A percentile compares a stretch with the other conserved stretches of the same genome.
Evolutionary conservation across 2,797 vertebrate species (phyloP).

Genomic region (Pangasius sanitwongsei): DNA sequence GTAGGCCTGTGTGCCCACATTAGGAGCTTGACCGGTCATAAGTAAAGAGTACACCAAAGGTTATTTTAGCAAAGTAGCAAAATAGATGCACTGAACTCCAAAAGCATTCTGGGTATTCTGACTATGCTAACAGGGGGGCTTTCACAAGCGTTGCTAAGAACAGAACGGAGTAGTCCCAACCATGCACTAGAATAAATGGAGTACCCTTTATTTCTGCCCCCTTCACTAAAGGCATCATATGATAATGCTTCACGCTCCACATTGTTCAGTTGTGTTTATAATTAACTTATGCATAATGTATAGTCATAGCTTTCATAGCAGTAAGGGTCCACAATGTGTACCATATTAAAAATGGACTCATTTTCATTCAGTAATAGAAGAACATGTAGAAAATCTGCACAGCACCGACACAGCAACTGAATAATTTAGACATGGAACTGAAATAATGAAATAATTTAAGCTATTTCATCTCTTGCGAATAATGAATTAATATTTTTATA

Average conservation of each 20-base stretch:
- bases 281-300: conserved; percentile 35
- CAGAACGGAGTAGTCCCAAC: conserved; percentile 62
- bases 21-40: conserved; percentile 65
- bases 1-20: conserved; percentile 56
- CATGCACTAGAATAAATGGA: conserved; percentile 62
- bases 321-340: background rate
- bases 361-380: background rate
- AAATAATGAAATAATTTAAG: background rate
- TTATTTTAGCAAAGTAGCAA: conserved; percentile 79
- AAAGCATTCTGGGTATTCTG: conserved; percentile 74
- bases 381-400: background rate
- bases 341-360: background rate
- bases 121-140: conserved; percentile 57
- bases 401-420: background rate
- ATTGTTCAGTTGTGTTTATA: conserved; percentile 42
- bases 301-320: conserved; percentile 15
- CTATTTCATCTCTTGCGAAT: background rate
- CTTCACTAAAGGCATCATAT: conserved; percentile 43
- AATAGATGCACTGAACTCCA: conserved; percentile 70
- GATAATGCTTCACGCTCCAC: conserved; percentile 22
- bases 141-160: conserved; percentile 64
- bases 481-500: background rate
- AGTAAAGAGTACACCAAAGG: conserved; percentile 66
- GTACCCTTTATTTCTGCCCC: conserved; percentile 47
- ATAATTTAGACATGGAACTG: background rate